Evolutionary conservation across 2,888 invertebrate genomes (phyloP).

Genomic region (Lepetodrilus schrolli): DNA sequence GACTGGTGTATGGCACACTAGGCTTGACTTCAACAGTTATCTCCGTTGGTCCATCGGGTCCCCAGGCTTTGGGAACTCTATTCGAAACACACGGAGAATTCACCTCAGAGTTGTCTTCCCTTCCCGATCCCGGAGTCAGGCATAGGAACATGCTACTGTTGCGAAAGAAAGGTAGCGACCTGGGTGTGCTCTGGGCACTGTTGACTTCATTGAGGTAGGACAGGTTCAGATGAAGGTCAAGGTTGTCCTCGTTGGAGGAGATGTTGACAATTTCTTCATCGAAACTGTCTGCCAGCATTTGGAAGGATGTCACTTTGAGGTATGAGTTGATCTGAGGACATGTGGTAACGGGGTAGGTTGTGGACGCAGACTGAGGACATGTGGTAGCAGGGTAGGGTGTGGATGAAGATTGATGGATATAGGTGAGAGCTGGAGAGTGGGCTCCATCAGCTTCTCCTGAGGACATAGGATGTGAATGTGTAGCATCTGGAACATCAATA

Average conservation of each 20-base stretch:
- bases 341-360: too few species aligned
- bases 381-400: too few species aligned
- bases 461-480: too few species aligned
- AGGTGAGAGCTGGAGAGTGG: too few species aligned
- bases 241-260: neutral
- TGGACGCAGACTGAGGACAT: too few species aligned
- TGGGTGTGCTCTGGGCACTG: neutral
- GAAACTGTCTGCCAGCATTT: slow-evolving; percentile 12
- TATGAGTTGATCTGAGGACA: neutral
- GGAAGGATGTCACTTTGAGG: neutral
- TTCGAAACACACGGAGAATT: neutral
- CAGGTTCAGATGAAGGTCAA: slow-evolving; percentile 2
- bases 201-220: neutral
- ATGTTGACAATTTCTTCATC: neutral
- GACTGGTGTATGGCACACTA: neutral
- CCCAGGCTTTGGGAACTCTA: neutral
- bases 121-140: neutral
- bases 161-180: neutral
- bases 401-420: too few species aligned
- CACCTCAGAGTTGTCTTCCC: neutral
- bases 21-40: neutral
- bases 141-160: neutral
- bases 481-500: too few species aligned
- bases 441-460: too few species aligned
- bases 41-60: neutral